Percentiles rank a stretch among this genome's conserved stretches.
phyloP scores from a whole-genome alignment of 2,797 vertebrate species.

The Merluccius polli region DNA sequence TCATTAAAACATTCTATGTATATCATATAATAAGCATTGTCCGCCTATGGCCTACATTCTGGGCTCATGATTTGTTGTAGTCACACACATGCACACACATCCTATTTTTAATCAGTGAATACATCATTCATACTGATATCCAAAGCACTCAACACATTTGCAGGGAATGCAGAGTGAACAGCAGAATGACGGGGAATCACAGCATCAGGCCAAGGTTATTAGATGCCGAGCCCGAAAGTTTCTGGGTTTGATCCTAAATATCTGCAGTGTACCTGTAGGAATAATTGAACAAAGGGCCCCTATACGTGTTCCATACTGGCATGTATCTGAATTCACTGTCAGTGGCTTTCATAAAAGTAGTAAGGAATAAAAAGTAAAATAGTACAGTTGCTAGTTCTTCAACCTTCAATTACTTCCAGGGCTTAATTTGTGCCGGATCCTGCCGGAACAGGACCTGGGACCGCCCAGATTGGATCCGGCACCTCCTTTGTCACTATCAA shows the following conservation, averaged over 20 bases:
- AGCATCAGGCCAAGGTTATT: neutral
- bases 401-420: too few relatives aligned
- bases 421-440: too few relatives aligned
- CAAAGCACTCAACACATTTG: constrained; percentile 41
- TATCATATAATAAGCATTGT: constrained; percentile 50
- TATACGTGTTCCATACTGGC: too few relatives aligned
- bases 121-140: constrained; percentile 47
- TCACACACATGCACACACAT: neutral
- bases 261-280: neutral
- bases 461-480: too few relatives aligned
- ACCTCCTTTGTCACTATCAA: too few relatives aligned
- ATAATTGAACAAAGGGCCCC: too few relatives aligned
- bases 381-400: too few relatives aligned
- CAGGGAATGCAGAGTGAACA: constrained; percentile 24
- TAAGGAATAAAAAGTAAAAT: too few relatives aligned
- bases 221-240: too few relatives aligned
- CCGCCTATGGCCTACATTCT: constrained; percentile 57
- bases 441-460: too few relatives aligned
- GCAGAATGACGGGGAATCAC: neutral
- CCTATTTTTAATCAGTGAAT: neutral
- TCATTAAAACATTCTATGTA: neutral
- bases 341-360: too few relatives aligned
- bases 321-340: too few relatives aligned
- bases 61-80: constrained; percentile 37
- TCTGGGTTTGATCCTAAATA: neutral